phyloP scores from a whole-genome alignment of 2,113 vertebrate genomes.

The Gadus macrocephalus region DNA sequence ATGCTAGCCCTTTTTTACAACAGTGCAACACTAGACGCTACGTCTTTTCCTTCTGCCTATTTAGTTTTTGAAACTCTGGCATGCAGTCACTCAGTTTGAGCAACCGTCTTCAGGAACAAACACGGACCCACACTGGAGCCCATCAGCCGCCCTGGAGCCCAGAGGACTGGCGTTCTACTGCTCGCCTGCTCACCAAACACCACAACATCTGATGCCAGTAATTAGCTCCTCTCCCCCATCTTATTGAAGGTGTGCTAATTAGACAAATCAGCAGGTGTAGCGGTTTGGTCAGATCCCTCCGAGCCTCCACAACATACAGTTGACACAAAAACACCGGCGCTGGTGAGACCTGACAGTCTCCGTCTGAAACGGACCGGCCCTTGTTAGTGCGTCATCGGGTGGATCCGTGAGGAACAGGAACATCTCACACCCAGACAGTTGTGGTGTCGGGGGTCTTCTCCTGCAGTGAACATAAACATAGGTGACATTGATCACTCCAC shows the following conservation, averaged over 20 bases:
- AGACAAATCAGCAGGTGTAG: neutral
- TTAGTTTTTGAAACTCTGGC: too few relatives aligned
- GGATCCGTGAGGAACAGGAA: neutral
- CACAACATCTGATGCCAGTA: neutral
- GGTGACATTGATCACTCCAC: neutral
- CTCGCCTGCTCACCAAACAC: neutral
- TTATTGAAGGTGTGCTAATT: neutral
- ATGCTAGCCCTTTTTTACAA: neutral
- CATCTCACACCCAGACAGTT: slow-evolving; percentile 74
- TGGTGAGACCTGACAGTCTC: neutral
- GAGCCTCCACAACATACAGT: too few relatives aligned
- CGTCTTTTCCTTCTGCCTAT: too few relatives aligned
- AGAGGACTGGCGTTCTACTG: neutral
- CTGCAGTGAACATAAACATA: slow-evolving; percentile 39
- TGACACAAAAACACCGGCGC: too few relatives aligned
- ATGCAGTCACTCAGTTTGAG: too few relatives aligned
- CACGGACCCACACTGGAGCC: neutral
- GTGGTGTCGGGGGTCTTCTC: slow-evolving; percentile 71
- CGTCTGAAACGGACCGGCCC: neutral
- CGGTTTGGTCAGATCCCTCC: neutral
- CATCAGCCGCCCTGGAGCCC: neutral
- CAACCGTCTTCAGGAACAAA: too few relatives aligned
- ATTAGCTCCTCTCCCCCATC: neutral
- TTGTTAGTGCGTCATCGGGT: neutral
- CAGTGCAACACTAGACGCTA: too few relatives aligned